Evolutionary conservation across 2,888 invertebrate genomes (phyloP).

Genomic region (Caenorhabditis japonica): DNA sequence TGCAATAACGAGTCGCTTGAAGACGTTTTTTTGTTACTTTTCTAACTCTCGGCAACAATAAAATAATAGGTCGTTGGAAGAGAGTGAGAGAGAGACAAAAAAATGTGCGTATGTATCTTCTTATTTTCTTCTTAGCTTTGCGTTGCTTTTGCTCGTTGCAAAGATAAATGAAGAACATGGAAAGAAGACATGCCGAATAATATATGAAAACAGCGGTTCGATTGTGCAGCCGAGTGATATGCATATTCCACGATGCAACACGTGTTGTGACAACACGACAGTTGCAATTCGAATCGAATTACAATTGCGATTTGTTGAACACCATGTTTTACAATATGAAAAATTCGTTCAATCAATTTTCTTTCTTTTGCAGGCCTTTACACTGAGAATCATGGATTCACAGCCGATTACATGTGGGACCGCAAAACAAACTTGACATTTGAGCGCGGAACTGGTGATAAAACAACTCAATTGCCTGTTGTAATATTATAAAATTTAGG

Average conservation of each 20-base stretch:
- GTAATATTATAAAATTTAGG: no score
- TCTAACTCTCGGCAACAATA: conserved; percentile 41
- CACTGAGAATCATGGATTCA: conserved; percentile 76
- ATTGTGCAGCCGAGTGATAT: no score
- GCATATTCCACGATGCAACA: conserved; percentile 38
- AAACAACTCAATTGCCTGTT: no score
- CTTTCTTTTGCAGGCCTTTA: no score
- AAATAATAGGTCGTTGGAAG: conserved; percentile 41
- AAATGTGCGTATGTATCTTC: conserved; percentile 7
- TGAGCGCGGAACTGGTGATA: conserved; percentile 65
- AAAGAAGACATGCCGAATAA: conserved; percentile 28
- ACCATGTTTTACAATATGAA: conserved; percentile 7
- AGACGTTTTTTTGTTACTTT: conserved; percentile 52
- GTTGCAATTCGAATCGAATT: conserved; percentile 50
- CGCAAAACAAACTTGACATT: conserved; percentile 65
- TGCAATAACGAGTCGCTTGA: conserved; percentile 52
- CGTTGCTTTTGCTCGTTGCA: conserved; percentile 14
- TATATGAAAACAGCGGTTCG: conserved; percentile 49
- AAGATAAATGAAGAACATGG: conserved; percentile 44
- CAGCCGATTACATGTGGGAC: conserved; percentile 77
- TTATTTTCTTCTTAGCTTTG: conserved; percentile 1
- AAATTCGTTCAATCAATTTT: no score
- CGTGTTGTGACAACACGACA: conserved; percentile 51
- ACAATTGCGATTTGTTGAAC: conserved; percentile 33
- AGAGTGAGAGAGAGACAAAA: conserved; percentile 19